Percentiles rank a stretch among this genome's conserved stretches.
phyloP scores from a whole-genome alignment of 2,888 invertebrate species.

The Perdita meconis region DNA sequence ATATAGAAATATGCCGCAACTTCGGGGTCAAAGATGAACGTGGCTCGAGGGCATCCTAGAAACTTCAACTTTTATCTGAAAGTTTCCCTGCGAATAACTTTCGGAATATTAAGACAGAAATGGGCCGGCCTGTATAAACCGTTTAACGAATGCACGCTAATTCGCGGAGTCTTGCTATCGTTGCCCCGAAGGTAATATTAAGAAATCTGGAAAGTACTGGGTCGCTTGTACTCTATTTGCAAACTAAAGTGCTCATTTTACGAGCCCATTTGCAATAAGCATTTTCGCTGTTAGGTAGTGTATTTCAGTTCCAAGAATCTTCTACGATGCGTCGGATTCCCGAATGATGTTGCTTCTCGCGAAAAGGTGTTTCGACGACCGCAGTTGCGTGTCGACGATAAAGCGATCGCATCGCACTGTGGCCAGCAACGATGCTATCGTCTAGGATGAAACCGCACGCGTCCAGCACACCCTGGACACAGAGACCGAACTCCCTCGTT shows the following conservation, averaged over 20 bases:
- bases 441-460: conserved; percentile 20
- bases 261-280: too few species aligned
- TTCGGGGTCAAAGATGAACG: background rate
- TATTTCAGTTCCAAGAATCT: too few species aligned
- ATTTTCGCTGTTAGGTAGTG: too few species aligned
- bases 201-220: too few species aligned
- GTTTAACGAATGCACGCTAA: background rate
- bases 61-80: background rate
- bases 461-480: conserved; percentile 18
- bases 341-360: conserved; percentile 27
- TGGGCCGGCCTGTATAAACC: background rate
- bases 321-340: background rate
- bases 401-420: conserved; percentile 35
- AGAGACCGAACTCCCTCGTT: background rate
- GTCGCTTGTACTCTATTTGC: too few species aligned
- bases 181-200: background rate
- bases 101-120: conserved; percentile 7
- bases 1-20: conserved; percentile 1
- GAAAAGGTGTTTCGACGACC: conserved; percentile 26
- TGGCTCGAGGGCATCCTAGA: background rate
- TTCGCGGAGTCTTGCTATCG: background rate
- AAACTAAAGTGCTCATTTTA: too few species aligned
- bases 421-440: conserved; percentile 43
- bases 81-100: background rate
- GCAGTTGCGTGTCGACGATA: conserved; percentile 32